These are phyloP conservation scores for Tolypeutes matacus DNA, from an alignment of 2,797 vertebrate genomes.

Conservation along the genomic window DNA sequence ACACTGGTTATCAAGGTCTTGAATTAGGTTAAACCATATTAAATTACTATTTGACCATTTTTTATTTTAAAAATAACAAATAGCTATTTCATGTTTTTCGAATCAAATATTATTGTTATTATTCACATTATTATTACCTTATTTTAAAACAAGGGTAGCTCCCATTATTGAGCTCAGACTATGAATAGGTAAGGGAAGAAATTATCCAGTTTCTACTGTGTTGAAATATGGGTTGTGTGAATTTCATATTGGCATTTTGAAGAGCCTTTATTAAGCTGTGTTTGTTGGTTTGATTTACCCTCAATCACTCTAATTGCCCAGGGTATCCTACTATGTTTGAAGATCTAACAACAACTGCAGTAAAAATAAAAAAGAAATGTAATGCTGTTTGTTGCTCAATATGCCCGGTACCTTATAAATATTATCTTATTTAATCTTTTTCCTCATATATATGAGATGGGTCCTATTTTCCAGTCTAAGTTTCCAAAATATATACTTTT, in stretches of 20 bases:
- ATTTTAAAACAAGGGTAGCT: background rate
- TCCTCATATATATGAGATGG: background rate
- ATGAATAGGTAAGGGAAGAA: background rate
- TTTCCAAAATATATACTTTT: background rate
- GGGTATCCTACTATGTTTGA: background rate
- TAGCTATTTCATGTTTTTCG: background rate
- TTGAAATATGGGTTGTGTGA: background rate
- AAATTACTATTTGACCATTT: background rate
- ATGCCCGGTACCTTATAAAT: background rate
- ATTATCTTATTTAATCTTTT: background rate
- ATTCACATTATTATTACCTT: background rate
- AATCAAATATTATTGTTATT: background rate
- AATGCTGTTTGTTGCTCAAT: background rate
- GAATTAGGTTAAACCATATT: background rate
- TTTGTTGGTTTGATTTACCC: background rate
- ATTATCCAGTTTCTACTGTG: background rate
- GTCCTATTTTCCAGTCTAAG: background rate
- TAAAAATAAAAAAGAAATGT: background rate
- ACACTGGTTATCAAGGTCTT: background rate
- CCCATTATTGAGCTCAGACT: background rate
- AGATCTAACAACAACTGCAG: background rate
- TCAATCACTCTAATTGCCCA: background rate
- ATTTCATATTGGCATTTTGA: conserved; percentile 14
- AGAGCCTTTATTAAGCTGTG: background rate
- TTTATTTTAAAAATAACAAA: background rate